Conservation (phyloP, 2,888 invertebrate genomes). For the Eurytoma californica region DNA sequence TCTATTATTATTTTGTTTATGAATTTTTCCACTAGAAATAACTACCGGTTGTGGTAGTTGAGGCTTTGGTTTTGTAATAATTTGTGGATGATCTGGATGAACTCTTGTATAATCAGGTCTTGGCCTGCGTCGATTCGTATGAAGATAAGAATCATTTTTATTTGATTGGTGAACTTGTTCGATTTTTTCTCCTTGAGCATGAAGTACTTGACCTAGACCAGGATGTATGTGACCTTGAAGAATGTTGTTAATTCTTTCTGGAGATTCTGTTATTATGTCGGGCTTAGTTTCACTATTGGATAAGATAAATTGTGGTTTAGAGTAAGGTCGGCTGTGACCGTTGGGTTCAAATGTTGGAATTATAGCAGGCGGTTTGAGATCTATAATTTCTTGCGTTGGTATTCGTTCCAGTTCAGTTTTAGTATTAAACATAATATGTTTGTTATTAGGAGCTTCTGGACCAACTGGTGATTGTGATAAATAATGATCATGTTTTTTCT, state of each 20-base stretch:
- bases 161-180: conserved; percentile 44
- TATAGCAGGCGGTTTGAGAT: conserved; percentile 66
- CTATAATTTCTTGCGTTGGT: conserved; percentile 55
- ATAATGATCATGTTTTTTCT: conserved; percentile 52
- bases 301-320: conserved; percentile 57
- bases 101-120: conserved; percentile 56
- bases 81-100: conserved; percentile 70
- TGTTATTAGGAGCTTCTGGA: conserved; percentile 52
- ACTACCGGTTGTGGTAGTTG: conserved; percentile 67
- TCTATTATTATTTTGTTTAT: conserved; percentile 53
- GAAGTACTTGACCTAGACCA: conserved; percentile 58
- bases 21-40: conserved; percentile 61
- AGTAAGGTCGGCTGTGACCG: conserved; percentile 64
- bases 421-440: not conserved
- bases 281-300: conserved; percentile 58
- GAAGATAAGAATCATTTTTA: conserved; percentile 34
- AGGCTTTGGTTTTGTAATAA: conserved; percentile 68
- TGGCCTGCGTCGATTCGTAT: conserved; percentile 16
- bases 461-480: conserved; percentile 13
- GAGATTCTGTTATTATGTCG: conserved; percentile 60
- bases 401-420: conserved; percentile 53
- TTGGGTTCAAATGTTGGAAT: conserved; percentile 61
- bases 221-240: conserved; percentile 53
- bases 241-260: conserved; percentile 47
- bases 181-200: conserved; percentile 49